Base-by-base conservation (phyloP, 2,888 invertebrate genomes). In the Griposia aprilina region DNA sequence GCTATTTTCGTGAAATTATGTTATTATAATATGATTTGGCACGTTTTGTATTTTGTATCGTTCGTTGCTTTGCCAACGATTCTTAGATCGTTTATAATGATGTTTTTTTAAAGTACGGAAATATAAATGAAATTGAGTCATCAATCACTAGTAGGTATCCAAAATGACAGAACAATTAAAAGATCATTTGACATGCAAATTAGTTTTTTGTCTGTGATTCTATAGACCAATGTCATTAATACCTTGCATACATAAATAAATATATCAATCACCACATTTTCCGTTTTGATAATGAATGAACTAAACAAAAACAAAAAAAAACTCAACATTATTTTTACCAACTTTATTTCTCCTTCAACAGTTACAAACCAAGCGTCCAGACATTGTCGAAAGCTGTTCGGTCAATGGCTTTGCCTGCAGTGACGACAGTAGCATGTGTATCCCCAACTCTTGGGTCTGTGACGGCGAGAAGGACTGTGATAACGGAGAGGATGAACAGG, bases 381-480 rank as follows among this genome's bases (percentile, higher is more conserved):
- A 92, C 23, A 88, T 91, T 0, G 79, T 91, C 20, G 89, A 89
- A 13, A 93, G 88, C 72, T 96, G 96, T 76, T 86, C 92, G 0
- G 90, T 88, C 50, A 93, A 93, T 82, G 93, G 94, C 1, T 96
- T 96, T 91, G 86, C 93, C 0, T 96, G 96, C 80, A 92, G 93
- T n/a, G 94, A 93, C 81, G 92, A 91, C 30, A 91, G 89, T 81
- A 97, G 96, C 23, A 95, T 96, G 66, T 98, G 98, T 89, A 98
- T 98, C 78, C 98, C 98, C 66, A 97, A 97, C 89, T 97, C 98
- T 30, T 98, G 98, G 97, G 97, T 97, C 62, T 99, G 99, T 94
- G 99, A 99, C 94, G 98, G 98, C 15, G 98, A 98, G 87, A 94
- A 96, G n/a, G 99, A 99, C 93, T 99, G 99, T 90, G 93, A 95